Percentiles rank a stretch among this genome's conserved stretches.
phyloP scores from a whole-genome alignment of 2,888 invertebrate species.

The Dyspetes luteomarginatus region DNA sequence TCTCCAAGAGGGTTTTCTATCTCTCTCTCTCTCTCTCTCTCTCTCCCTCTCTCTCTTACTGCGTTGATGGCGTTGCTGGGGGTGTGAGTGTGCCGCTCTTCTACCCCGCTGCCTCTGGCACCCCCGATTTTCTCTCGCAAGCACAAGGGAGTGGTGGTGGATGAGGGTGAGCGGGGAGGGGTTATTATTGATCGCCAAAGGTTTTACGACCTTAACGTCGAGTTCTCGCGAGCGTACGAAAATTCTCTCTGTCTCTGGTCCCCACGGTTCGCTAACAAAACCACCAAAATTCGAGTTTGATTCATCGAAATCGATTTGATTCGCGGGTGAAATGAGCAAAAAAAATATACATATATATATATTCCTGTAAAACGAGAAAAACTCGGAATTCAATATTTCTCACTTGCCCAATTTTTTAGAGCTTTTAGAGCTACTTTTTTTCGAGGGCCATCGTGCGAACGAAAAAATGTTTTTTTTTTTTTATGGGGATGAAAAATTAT shows the following conservation, averaged over 20 bases:
- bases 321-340: background rate
- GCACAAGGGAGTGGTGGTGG: conserved; percentile 35
- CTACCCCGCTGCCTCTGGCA: conserved; percentile 41
- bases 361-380: too few relatives aligned
- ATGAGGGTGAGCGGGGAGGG: conserved; percentile 61
- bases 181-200: conserved; percentile 79
- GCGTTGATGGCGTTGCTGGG: conserved; percentile 30
- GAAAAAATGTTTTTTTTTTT: too few relatives aligned
- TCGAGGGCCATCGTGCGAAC: too few relatives aligned
- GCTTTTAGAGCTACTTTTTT: too few relatives aligned
- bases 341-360: too few relatives aligned
- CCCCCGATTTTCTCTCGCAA: conserved; percentile 38
- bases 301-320: conserved; percentile 46
- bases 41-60: conserved; percentile 28
- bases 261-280: background rate
- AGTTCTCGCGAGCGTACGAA: conserved; percentile 68
- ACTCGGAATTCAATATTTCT: too few relatives aligned
- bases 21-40: background rate
- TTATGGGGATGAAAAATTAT: too few relatives aligned
- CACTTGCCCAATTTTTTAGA: too few relatives aligned
- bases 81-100: conserved; percentile 53
- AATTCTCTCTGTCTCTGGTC: background rate
- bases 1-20: conserved; percentile 31
- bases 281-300: conserved; percentile 38
- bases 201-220: conserved; percentile 73